Evolutionary conservation across 2,797 vertebrate genomes (phyloP), one percentile per base, ranked within the genome.

Genomic region (Pseudochirops corinnae): DNA sequence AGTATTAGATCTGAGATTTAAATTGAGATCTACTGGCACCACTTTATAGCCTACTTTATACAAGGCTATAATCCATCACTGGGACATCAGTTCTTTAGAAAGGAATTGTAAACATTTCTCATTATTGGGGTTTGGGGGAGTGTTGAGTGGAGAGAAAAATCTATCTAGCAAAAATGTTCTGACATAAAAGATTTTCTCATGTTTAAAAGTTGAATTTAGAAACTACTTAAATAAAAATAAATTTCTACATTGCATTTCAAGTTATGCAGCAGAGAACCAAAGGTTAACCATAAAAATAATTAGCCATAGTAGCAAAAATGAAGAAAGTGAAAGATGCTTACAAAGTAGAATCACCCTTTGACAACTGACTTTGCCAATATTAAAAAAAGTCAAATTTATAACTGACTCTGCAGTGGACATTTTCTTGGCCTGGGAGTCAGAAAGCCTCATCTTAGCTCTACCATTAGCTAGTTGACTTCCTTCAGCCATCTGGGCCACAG

Each of bases 151-250:
- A 87, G 39, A 87, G 39, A 87, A 87, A 55, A 91, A 33, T 56
- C 57, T 87, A n/a, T 94, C 53, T 55, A 95, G 9, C 3, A 93
- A 52, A 92, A 56, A 16, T 90, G 28, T 58, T 94, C 74, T 56
- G 90, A 28, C 46, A 74, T 56, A 93, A 91, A 55, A 28, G 28
- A 92, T 92, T 93, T 93, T 93, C 90, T 90, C 62, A 9, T 91
- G 31, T 87, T 60, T 39, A 53, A 62, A 91, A 67, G 56, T 50
- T 31, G 10, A 87, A 24, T 50, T 50, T 91, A 33, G 92, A 91
- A 53, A 95, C 29, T 9, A 7, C n/a, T 82, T 50, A 87, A 74
- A 39, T 74, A 74, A 87, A 87, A 87, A 50, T 87, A 82, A 21
- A 26, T 87, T 82, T 82, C 18, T 46, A 82, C n/a, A 39, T 5